Percentiles rank a stretch among this genome's conserved stretches.
Conservation (phyloP, 2,888 invertebrate species). For the Gari tellinella region DNA sequence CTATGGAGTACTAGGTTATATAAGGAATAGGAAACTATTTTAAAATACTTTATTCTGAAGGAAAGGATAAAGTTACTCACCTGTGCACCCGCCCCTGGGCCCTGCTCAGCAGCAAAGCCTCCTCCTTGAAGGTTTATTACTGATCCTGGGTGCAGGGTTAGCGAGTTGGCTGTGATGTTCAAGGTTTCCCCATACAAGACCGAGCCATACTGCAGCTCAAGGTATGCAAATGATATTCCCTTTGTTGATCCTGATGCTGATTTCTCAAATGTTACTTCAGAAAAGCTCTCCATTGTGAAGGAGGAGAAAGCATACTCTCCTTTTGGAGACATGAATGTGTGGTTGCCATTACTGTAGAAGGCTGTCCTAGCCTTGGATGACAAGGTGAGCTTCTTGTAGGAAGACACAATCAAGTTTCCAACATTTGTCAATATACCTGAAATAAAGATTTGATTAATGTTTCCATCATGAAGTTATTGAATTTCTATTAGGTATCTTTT, state of each 20-base stretch:
- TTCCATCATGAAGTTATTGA: too few species aligned
- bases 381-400: constrained; percentile 65
- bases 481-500: too few species aligned
- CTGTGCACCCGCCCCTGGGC: constrained; percentile 65
- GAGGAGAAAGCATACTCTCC: constrained; percentile 71
- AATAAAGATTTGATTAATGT: too few species aligned
- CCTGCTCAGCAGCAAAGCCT: constrained; percentile 60
- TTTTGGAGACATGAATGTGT: constrained; percentile 52
- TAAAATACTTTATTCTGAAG: too few species aligned
- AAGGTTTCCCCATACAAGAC: constrained; percentile 60
- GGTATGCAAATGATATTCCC: constrained; percentile 51
- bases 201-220: constrained; percentile 71
- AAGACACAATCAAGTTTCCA: constrained; percentile 65
- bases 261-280: constrained; percentile 62
- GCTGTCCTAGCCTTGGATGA: constrained; percentile 68
- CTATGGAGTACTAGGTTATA: too few species aligned
- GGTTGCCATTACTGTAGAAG: constrained; percentile 50
- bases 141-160: constrained; percentile 70
- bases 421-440: constrained; percentile 72
- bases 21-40: too few species aligned
- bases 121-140: constrained; percentile 62
- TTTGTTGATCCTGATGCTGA: constrained; percentile 23
- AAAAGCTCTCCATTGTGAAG: constrained; percentile 70
- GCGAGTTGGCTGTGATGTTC: constrained; percentile 63
- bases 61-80: constrained; percentile 30